Conservation (phyloP, 2,888 invertebrate species). For the Drosophila melanocephala region DNA sequence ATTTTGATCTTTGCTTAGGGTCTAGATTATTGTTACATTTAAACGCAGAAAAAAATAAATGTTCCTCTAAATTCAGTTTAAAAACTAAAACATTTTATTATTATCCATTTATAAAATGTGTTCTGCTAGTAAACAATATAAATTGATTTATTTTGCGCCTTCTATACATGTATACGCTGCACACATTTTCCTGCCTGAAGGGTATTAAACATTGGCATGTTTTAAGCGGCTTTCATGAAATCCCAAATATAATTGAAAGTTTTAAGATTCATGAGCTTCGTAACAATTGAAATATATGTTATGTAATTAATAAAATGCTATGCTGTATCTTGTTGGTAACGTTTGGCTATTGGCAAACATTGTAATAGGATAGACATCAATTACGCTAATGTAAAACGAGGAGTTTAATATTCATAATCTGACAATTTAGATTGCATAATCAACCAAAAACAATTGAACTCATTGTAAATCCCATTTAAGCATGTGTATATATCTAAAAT, state of each 20-base stretch:
- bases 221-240: constrained; percentile 15
- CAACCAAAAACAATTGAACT: constrained; percentile 20
- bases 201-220: background rate
- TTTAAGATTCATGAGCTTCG: constrained; percentile 8
- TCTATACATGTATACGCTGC: background rate
- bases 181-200: background rate
- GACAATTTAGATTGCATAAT: constrained; percentile 12
- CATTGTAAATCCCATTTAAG: constrained; percentile 19
- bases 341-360: constrained; percentile 22
- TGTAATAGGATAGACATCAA: constrained; percentile 24
- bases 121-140: background rate
- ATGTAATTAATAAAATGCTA: constrained; percentile 30
- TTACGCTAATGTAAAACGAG: constrained; percentile 43
- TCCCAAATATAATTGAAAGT: constrained; percentile 30
- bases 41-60: background rate
- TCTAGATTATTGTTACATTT: background rate
- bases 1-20: background rate
- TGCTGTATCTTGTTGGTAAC: constrained; percentile 11
- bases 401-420: constrained; percentile 1
- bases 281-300: constrained; percentile 21
- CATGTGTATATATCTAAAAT: constrained; percentile 21
- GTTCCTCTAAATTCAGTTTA: background rate
- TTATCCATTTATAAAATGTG: background rate
- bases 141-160: background rate
- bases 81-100: background rate